These are phyloP conservation scores for Haemorhous mexicanus DNA, from an alignment of 2,113 vertebrate genomes.

Conservation along the genomic window DNA sequence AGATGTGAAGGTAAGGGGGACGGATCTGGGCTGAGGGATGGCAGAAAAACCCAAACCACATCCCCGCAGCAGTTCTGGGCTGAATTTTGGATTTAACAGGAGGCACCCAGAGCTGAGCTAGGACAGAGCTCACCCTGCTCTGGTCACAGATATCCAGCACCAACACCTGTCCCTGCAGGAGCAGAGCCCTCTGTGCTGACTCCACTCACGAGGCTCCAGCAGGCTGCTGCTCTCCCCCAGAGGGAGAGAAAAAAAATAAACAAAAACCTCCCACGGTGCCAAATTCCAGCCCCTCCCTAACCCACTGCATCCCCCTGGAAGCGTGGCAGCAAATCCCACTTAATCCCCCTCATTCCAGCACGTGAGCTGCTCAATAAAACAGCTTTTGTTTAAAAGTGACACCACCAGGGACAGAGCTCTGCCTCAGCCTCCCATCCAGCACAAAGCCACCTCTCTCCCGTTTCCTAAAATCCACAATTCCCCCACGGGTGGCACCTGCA, in stretches of 20 bases:
- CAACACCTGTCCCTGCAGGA: neutral
- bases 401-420: neutral
- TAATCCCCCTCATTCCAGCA: conserved; percentile 1
- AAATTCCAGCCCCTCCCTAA: neutral
- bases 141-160: accelerated
- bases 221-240: neutral
- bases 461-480: neutral
- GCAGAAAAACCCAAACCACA: neutral
- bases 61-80: neutral
- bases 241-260: neutral
- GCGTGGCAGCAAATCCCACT: conserved; percentile 21
- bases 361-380: neutral
- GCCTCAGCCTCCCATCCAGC: neutral
- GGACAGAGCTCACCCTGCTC: neutral
- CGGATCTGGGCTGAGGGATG: neutral
- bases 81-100: neutral
- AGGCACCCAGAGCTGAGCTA: accelerated
- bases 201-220: neutral
- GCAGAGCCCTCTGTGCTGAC: neutral
- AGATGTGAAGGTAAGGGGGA: neutral
- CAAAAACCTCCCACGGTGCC: neutral
- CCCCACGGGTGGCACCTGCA: neutral
- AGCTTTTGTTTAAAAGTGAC: neutral
- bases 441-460: neutral
- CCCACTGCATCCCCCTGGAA: neutral